These are phyloP conservation scores for Aleadryas rufinucha DNA, from an alignment of 2,113 vertebrate genomes.

Conservation along the genomic window DNA sequence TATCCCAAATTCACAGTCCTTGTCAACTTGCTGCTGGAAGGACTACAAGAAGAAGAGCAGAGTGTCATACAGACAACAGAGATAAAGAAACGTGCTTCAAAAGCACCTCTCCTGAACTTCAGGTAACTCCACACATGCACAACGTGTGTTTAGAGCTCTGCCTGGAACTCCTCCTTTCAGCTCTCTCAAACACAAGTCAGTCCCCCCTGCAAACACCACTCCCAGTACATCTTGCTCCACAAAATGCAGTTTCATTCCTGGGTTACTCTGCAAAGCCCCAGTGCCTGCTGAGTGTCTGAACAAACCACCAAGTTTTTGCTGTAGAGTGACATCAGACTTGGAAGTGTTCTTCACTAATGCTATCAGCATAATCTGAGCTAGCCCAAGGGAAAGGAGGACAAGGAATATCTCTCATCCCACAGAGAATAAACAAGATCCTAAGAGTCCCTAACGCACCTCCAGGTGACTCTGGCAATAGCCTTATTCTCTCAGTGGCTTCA, in stretches of 20 bases:
- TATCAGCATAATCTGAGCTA: conserved; percentile 23
- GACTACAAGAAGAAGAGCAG: neutral
- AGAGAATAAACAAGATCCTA: neutral
- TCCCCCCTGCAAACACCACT: neutral
- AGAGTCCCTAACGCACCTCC: neutral
- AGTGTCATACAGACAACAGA: neutral
- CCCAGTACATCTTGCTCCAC: neutral
- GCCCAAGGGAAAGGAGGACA: neutral
- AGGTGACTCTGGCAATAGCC: neutral
- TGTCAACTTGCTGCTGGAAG: neutral
- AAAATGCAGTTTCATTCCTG: neutral
- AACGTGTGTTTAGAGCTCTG: accelerated
- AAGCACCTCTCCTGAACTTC: neutral
- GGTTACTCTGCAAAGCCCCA: conserved; percentile 1
- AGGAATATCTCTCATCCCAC: neutral
- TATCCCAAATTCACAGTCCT: neutral
- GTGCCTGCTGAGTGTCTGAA: neutral
- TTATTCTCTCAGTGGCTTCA: neutral
- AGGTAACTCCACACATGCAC: accelerated
- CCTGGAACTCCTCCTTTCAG: neutral
- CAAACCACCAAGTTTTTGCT: neutral
- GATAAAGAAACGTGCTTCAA: neutral
- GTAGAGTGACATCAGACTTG: conserved; percentile 44
- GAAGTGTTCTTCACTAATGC: neutral
- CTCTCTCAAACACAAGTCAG: neutral